Evolutionary conservation across 2,888 invertebrate species (phyloP), one percentile per base, ranked within the genome.

Genomic region (Lithophane socia): DNA sequence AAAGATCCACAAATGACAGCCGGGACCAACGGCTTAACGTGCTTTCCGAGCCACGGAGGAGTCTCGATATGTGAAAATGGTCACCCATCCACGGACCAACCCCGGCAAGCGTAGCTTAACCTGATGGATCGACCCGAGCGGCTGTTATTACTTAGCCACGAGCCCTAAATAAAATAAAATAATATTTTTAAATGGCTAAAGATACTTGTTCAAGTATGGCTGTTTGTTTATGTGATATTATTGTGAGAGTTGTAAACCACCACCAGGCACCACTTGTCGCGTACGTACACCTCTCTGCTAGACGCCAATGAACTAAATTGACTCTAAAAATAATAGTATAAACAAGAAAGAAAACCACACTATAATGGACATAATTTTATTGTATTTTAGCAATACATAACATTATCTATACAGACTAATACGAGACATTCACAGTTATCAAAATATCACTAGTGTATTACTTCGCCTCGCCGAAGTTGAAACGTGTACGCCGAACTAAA

Each of bases 371-470:
- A 89, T 89, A 79, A 84, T 89, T 89, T 92, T 90, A 91, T 90
- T 92, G 90, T 91, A 91, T 90, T 91, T 89, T 67, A 83, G 86
- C 89, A 92, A 91, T 92, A 93, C 90, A 92, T 92, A 92, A 92
- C 91, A 91, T 89, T 91, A 89, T 89, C 90, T 91, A 91, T 90
- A 92, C 89, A 91, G 84, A 88, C 90, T 90, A 91, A 91, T 90
- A 92, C 88, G 92, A 91, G 87, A 91, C 91, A 89, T 92, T 93
- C 90, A 92, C 91, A 92, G 90, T 88, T 91, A 90, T 88, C 89
- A 86, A 91, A 91, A 91, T 90, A 91, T 90, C 91, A 91, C 90
- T 89, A 91, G 76, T 79, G 82, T 82, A 84, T 74, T 68, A 78
- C 69, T 83, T 65, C 67, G 29, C 72, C 64, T 24, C 29, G 49